phyloP scores from a whole-genome alignment of 2,113 vertebrate genomes.

The Glaucidium brasilianum region DNA sequence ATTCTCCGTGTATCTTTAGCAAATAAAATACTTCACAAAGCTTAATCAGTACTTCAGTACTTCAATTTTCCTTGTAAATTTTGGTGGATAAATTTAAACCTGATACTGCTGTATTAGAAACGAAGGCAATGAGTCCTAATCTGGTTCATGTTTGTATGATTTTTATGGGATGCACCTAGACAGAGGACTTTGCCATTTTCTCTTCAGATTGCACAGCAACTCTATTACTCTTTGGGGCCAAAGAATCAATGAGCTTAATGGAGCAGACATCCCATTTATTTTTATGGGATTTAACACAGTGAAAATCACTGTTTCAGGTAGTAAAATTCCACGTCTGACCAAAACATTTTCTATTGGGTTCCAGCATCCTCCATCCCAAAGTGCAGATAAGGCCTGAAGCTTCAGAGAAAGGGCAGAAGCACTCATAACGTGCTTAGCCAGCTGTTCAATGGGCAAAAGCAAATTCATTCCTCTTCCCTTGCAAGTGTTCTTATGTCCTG shows the following conservation, averaged over 20 bases:
- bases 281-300: not conserved
- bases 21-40: not conserved
- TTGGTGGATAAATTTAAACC: not conserved
- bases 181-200: not conserved
- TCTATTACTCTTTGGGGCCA: not conserved
- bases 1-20: not conserved
- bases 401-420: not conserved
- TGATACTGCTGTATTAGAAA: not conserved
- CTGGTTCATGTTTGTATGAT: not conserved
- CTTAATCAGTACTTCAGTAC: not conserved
- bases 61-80: not conserved
- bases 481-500: not conserved
- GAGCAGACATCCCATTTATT: conserved; percentile 9
- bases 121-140: not conserved
- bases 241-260: not conserved
- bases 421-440: not conserved
- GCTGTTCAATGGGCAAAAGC: not conserved
- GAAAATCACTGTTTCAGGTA: not conserved
- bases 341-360: not conserved
- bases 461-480: not conserved
- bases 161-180: not conserved
- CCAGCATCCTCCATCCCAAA: not conserved
- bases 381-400: not conserved
- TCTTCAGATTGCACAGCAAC: not conserved
- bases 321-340: not conserved